phyloP scores from a whole-genome alignment of 2,888 invertebrate species.

The Electrophaes corylata region DNA sequence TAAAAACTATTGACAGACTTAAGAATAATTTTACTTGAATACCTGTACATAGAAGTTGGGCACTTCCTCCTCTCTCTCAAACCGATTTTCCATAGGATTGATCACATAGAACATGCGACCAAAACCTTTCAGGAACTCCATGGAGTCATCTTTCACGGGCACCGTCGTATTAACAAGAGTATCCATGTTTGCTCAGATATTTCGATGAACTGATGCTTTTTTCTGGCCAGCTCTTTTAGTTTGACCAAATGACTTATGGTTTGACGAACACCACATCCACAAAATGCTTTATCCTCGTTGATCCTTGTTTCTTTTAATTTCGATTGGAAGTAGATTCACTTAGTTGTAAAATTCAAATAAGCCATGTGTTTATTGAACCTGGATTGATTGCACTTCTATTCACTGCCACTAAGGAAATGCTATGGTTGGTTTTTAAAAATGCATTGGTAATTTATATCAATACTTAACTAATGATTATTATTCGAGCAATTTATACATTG shows the following conservation, averaged over 20 bases:
- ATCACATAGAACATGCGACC: constrained; percentile 87
- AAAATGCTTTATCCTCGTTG: neutral
- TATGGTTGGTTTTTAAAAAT: neutral
- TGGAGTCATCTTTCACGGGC: neutral
- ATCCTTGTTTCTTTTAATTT: neutral
- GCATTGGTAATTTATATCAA: neutral
- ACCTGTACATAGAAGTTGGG: constrained; percentile 89
- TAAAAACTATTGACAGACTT: too few species aligned
- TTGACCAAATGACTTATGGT: neutral
- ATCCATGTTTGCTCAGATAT: constrained; percentile 6
- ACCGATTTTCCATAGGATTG: constrained; percentile 85
- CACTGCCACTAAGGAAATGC: neutral
- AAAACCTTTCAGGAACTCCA: constrained; percentile 63
- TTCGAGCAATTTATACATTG: neutral
- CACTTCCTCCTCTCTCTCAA: constrained; percentile 83
- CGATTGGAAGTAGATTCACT: too few species aligned
- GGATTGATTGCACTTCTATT: neutral
- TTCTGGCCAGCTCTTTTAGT: neutral
- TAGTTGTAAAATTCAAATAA: too few species aligned
- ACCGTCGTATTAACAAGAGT: constrained; percentile 18
- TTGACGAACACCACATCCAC: too few species aligned
- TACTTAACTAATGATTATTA: neutral
- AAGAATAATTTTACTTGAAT: constrained; percentile 36
- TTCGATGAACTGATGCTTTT: neutral
- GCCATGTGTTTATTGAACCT: neutral